These are phyloP conservation scores for Heliocidaris erythrogramma DNA, from an alignment of 35 echinoderm and acorn worm genomes.

Conservation along the genomic window DNA sequence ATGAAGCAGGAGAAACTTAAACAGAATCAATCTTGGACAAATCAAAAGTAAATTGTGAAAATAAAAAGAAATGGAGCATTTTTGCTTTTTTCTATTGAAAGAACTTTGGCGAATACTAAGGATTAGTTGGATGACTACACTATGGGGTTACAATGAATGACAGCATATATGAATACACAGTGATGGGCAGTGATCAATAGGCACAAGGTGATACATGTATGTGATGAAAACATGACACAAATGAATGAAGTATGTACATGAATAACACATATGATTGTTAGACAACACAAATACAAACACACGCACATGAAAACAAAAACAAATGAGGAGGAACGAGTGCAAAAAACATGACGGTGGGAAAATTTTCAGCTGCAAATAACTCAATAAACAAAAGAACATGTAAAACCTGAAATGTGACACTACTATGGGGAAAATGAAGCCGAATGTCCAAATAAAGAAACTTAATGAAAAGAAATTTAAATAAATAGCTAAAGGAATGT, in stretches of 20 bases:
- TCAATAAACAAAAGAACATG: constrained; percentile 34
- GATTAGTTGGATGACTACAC: background rate
- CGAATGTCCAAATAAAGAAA: background rate
- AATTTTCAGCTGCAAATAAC: constrained; percentile 20
- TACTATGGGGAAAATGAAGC: background rate
- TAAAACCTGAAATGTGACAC: constrained; percentile 15
- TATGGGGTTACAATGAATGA: background rate
- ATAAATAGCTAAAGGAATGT: constrained; percentile 43
- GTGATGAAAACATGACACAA: constrained; percentile 21
- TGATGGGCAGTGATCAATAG: background rate
- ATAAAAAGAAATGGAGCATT: background rate
- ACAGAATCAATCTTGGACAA: constrained; percentile 41
- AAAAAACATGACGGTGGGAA: background rate
- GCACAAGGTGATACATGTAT: constrained; percentile 23
- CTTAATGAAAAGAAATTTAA: constrained; percentile 13
- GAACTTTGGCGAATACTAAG: background rate
- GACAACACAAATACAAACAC: constrained; percentile 35
- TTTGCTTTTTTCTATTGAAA: background rate
- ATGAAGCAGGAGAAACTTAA: constrained; percentile 48
- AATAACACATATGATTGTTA: background rate
- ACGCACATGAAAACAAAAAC: background rate
- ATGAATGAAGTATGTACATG: constrained; percentile 15
- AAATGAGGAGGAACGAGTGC: background rate
- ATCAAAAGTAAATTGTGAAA: constrained; percentile 14
- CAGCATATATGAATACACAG: background rate